Conservation (phyloP, 2,797 vertebrate genomes). For the Poeciliopsis paucimaculata region DNA sequence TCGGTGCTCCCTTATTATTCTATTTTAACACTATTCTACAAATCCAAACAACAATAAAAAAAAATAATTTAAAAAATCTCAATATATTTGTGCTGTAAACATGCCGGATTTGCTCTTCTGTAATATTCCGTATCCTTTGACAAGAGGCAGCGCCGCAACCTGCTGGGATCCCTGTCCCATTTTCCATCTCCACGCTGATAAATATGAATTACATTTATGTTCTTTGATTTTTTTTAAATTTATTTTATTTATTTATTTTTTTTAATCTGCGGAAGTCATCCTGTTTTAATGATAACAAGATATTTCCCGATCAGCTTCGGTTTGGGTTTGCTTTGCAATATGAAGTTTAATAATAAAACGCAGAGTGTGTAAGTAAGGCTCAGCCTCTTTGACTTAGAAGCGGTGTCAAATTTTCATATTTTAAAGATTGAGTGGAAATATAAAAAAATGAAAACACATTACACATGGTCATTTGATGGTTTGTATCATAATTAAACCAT, state of each 20-base stretch:
- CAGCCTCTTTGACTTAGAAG: not conserved
- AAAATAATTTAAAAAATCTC: not conserved
- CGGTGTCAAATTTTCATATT: not conserved
- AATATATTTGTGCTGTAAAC: constrained; percentile 12
- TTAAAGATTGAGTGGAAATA: not conserved
- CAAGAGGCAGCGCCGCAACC: constrained; percentile 29
- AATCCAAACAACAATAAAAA: not conserved
- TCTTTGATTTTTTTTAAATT: not conserved
- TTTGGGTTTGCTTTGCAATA: not conserved
- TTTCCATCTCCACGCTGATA: constrained; percentile 15
- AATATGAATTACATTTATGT: constrained; percentile 31
- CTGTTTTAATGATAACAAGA: constrained; percentile 28
- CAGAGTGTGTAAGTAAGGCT: constrained; percentile 27
- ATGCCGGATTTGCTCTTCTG: constrained; percentile 38
- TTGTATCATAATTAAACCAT: not conserved
- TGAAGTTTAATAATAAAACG: constrained; percentile 20
- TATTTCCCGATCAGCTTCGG: not conserved
- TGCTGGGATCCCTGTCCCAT: constrained; percentile 23
- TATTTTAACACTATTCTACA: constrained; percentile 7
- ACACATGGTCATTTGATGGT: not conserved
- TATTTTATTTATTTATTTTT: not conserved
- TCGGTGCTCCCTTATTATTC: constrained; percentile 39
- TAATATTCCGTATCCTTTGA: constrained; percentile 23
- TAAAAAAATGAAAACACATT: not conserved
- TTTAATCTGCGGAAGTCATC: not conserved